Conservation (phyloP, 2,888 invertebrate species). For the Pilophorus perplexus region DNA sequence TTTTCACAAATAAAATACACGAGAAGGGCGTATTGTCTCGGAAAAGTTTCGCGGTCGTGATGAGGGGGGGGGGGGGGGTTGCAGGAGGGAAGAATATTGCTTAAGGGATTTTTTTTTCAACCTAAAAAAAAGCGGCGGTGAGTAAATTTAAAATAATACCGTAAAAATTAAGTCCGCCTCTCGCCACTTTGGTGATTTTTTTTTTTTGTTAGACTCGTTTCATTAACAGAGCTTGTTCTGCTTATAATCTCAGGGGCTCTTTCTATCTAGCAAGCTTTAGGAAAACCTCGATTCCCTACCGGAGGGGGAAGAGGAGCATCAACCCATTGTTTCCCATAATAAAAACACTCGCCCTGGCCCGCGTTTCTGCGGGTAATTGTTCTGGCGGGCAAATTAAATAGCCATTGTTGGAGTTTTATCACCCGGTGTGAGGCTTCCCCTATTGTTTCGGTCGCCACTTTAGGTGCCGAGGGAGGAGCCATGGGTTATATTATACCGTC, state of each 20-base stretch:
- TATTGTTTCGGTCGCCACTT: constrained; percentile 12
- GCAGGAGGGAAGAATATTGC: no score
- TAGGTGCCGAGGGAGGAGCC: background rate
- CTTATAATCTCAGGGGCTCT: constrained; percentile 31
- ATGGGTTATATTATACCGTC: background rate
- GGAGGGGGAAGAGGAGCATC: no score
- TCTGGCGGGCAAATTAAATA: constrained; percentile 37
- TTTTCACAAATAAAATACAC: no score
- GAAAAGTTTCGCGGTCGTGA: no score
- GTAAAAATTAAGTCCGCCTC: constrained; percentile 46
- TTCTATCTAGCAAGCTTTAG: no score
- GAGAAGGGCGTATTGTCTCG: no score
- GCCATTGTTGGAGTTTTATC: constrained; percentile 38
- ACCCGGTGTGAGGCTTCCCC: background rate
- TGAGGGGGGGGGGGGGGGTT: no score
- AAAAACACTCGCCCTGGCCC: constrained; percentile 10
- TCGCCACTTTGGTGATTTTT: constrained; percentile 21
- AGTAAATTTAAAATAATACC: constrained; percentile 48
- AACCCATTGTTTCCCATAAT: constrained; percentile 25
- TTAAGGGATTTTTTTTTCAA: no score
- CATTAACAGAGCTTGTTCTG: constrained; percentile 40
- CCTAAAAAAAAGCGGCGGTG: no score
- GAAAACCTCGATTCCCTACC: no score
- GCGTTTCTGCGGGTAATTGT: constrained; percentile 28
- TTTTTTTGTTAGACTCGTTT: constrained; percentile 16